A percentile compares a stretch with the other conserved stretches of the same genome.
Conservation (phyloP, 2,888 invertebrate species). For the Andrena dorsata region DNA sequence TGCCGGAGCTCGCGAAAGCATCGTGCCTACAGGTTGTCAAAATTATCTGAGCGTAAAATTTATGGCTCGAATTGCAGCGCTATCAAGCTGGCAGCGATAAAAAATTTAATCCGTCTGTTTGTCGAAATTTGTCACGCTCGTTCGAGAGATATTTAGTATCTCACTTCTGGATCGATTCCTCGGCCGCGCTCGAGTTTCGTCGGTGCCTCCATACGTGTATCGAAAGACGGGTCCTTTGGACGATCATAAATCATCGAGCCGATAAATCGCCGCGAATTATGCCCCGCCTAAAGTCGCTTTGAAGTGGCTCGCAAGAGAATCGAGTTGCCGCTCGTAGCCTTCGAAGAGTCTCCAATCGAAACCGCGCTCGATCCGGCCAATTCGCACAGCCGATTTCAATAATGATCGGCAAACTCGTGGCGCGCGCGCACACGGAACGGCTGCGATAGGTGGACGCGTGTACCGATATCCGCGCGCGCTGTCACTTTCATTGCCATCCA, state of each 20-base stretch:
- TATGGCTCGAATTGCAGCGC: neutral
- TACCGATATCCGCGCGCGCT: conserved; percentile 54
- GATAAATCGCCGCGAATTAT: conserved; percentile 13
- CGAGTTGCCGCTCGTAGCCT: neutral
- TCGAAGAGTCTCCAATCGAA: neutral
- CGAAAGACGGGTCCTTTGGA: neutral
- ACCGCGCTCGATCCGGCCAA: neutral
- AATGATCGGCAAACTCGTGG: neutral
- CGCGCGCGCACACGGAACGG: neutral
- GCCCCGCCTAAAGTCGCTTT: conserved; percentile 11
- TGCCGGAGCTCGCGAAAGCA: too few species aligned
- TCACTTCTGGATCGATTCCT: neutral
- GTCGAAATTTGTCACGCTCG: conserved; percentile 22
- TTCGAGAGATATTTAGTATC: neutral
- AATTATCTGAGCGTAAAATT: conserved; percentile 24
- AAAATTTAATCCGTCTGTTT: conserved; percentile 25
- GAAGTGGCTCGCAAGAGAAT: neutral
- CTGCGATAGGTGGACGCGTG: conserved; percentile 26
- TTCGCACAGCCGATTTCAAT: neutral
- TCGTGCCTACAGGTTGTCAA: neutral
- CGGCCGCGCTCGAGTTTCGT: neutral
- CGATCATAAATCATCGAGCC: conserved; percentile 4
- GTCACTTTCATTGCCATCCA: conserved; percentile 75
- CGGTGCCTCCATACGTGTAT: neutral
- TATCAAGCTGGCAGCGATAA: conserved; percentile 27